Conservation (phyloP, 2,113 vertebrate genomes). For the Oxyruncus cristatus region DNA sequence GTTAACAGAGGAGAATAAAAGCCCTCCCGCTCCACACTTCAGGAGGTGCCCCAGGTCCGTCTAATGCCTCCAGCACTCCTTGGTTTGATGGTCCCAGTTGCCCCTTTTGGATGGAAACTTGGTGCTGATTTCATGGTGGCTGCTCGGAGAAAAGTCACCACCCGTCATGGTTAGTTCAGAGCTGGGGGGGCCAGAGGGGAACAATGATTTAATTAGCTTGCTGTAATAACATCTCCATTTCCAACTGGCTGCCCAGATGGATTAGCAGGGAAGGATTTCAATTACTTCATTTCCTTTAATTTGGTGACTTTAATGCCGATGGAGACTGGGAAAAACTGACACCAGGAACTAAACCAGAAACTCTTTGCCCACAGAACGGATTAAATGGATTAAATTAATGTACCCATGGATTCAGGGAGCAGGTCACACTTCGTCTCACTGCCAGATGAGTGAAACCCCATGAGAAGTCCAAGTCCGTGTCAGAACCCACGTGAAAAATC, state of each 20-base stretch:
- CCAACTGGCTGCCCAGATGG: background rate
- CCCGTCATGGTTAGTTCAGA: constrained; percentile 6
- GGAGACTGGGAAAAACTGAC: background rate
- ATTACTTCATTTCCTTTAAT: background rate
- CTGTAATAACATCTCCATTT: constrained; percentile 41
- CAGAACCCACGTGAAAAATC: background rate
- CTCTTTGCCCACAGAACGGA: background rate
- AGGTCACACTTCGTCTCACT: background rate
- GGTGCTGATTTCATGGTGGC: constrained; percentile 57
- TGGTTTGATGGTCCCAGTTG: constrained; percentile 20
- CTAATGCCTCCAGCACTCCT: background rate
- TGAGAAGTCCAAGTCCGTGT: background rate
- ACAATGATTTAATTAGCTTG: constrained; percentile 59
- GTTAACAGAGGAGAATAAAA: background rate
- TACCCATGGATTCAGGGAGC: background rate
- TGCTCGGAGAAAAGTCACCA: constrained; percentile 52
- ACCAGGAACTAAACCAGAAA: background rate
- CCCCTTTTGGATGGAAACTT: constrained; percentile 43
- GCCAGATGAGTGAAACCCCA: background rate
- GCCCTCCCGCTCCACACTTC: background rate
- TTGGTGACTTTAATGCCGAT: background rate
- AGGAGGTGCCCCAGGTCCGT: background rate
- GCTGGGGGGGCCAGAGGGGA: background rate
- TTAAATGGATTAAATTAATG: background rate
- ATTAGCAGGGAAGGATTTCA: background rate